Conservation (phyloP, 2,113 vertebrate genomes). For the Otocyon megalotis region DNA sequence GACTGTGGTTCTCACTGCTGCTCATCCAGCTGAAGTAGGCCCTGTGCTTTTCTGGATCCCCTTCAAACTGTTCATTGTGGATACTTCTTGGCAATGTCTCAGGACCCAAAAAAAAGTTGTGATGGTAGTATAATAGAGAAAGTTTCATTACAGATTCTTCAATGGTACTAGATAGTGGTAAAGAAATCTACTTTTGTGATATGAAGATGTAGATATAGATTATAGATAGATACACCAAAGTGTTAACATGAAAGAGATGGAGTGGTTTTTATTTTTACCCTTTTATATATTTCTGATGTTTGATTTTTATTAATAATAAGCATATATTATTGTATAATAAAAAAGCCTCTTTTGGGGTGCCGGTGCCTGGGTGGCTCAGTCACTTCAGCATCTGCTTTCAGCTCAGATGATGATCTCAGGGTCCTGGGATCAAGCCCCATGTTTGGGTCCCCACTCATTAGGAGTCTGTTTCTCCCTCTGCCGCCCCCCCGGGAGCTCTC, state of each 20-base stretch:
- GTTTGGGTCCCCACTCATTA: too few relatives aligned
- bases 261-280: conserved; percentile 7
- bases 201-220: not conserved
- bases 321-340: conserved; percentile 19
- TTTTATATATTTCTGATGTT: conserved; percentile 32
- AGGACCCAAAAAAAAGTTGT: not conserved
- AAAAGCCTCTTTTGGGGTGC: not conserved
- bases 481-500: too few relatives aligned
- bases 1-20: not conserved
- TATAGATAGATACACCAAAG: not conserved
- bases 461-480: too few relatives aligned
- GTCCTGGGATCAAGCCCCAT: too few relatives aligned
- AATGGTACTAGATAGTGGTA: not conserved
- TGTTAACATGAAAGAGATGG: not conserved
- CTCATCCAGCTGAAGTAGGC: not conserved
- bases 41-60: not conserved
- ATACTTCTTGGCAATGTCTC: not conserved
- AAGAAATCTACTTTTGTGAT: conserved; percentile 28
- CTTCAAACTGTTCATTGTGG: not conserved
- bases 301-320: not conserved
- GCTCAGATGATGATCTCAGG: too few relatives aligned
- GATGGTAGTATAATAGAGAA: not conserved
- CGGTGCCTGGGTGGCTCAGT: too few relatives aligned
- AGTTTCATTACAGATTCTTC: not conserved
- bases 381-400: too few relatives aligned